A percentile compares a stretch with the other conserved stretches of the same genome.
These are phyloP conservation scores for Morphnarchus princeps DNA, from an alignment of 2,113 vertebrate species.

Conservation along the genomic window DNA sequence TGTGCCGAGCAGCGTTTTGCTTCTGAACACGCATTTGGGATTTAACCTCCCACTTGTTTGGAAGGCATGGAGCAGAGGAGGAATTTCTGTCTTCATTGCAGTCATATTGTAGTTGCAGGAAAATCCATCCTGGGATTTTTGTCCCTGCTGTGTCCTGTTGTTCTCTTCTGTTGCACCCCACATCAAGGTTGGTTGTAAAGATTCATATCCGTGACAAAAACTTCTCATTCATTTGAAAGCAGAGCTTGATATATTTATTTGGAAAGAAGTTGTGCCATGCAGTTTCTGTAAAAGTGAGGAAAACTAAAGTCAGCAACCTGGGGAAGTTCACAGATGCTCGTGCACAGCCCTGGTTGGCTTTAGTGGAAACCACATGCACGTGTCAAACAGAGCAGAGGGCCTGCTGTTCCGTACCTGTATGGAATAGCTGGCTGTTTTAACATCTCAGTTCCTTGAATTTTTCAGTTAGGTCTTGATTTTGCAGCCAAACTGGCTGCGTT, in stretches of 20 bases:
- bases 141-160: not conserved
- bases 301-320: not conserved
- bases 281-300: not conserved
- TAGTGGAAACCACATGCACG: fast-evolving
- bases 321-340: not conserved
- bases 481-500: not conserved
- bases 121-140: not conserved
- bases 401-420: not conserved
- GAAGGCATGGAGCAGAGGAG: not conserved
- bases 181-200: not conserved
- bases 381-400: not conserved
- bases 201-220: not conserved
- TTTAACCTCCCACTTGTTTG: not conserved
- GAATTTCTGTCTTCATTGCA: not conserved
- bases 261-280: not conserved
- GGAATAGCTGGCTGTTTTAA: not conserved
- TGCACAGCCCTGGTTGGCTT: not conserved
- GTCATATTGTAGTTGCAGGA: not conserved
- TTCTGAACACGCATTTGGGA: not conserved
- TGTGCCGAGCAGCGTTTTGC: not conserved
- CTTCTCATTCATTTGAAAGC: not conserved
- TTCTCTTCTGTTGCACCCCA: not conserved
- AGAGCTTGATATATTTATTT: not conserved
- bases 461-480: not conserved
- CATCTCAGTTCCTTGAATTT: not conserved